phyloP scores from a whole-genome alignment of 2,113 vertebrate genomes.

The Numenius arquata region DNA sequence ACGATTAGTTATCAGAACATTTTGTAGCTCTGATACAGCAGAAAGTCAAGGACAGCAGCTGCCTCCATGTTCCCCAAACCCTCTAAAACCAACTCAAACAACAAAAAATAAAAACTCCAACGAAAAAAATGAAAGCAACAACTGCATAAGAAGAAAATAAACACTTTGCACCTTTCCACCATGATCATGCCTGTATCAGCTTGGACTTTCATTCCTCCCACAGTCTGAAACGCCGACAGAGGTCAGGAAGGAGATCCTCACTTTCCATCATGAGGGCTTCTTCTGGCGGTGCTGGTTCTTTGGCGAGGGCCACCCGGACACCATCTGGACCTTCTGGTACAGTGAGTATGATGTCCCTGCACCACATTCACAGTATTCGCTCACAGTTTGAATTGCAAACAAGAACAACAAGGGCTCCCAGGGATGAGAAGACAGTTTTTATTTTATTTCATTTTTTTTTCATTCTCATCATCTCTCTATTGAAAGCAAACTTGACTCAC shows the following conservation, averaged over 20 bases:
- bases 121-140: neutral
- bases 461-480: rapidly evolving
- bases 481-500: neutral
- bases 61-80: neutral
- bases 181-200: neutral
- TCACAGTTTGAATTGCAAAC: neutral
- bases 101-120: neutral
- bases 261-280: slow-evolving; percentile 87
- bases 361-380: rapidly evolving
- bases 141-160: neutral
- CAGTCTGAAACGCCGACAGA: neutral
- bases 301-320: slow-evolving; percentile 69
- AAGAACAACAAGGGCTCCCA: neutral
- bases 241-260: slow-evolving; percentile 33
- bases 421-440: neutral
- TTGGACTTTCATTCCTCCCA: neutral
- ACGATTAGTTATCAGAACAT: neutral
- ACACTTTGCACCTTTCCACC: neutral
- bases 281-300: slow-evolving; percentile 86
- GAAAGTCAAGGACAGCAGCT: neutral
- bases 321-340: slow-evolving; percentile 82
- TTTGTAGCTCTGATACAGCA: neutral
- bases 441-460: neutral
- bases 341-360: slow-evolving; percentile 68
- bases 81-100: neutral